phyloP scores from a whole-genome alignment of 2,113 vertebrate species.

The Apteryx mantelli region DNA sequence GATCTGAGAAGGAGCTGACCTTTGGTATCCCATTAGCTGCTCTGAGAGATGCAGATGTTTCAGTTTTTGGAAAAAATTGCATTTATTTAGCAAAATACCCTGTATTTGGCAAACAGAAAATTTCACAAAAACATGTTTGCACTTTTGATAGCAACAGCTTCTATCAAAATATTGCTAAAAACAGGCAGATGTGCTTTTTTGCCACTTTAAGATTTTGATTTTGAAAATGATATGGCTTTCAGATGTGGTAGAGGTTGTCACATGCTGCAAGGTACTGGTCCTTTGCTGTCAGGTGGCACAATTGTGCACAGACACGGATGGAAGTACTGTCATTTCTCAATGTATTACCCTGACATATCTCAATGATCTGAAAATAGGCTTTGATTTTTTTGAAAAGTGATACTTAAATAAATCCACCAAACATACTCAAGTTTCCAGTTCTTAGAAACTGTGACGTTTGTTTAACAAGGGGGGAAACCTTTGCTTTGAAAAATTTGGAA shows the following conservation, averaged over 20 bases:
- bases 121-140: background rate
- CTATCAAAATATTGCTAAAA: background rate
- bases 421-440: background rate
- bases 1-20: background rate
- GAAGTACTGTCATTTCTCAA: background rate
- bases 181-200: background rate
- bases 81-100: background rate
- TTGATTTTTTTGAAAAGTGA: background rate
- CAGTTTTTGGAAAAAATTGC: background rate
- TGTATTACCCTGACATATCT: background rate
- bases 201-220: background rate
- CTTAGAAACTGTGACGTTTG: background rate
- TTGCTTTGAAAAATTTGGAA: background rate
- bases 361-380: background rate
- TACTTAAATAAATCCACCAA: background rate
- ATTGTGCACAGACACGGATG: background rate
- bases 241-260: background rate
- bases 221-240: background rate
- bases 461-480: background rate
- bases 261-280: background rate
- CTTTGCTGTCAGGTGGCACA: background rate
- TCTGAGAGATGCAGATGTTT: background rate
- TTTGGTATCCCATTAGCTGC: background rate
- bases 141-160: background rate
- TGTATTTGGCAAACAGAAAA: background rate